Conservation (phyloP, 1,140 invertebrate genomes). For the Samia ricini region DNA sequence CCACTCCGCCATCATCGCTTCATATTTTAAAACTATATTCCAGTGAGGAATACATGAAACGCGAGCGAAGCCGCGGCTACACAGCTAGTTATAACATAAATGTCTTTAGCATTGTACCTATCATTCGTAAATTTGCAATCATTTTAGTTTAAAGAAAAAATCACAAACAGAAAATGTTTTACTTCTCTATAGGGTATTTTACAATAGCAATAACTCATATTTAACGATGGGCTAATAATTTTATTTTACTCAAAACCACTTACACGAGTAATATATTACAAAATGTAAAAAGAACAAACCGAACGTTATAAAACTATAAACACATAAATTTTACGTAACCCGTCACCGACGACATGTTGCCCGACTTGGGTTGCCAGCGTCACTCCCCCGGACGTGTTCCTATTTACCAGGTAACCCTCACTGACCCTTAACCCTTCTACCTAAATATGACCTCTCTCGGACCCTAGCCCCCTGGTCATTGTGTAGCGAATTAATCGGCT, state of each 20-base stretch:
- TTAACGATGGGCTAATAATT: slow-evolving; percentile 1
- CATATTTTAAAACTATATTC: too few relatives aligned
- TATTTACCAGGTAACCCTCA: slow-evolving; percentile 68
- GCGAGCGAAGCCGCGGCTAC: too few relatives aligned
- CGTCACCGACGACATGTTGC: slow-evolving; percentile 55
- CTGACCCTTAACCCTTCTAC: slow-evolving; percentile 70
- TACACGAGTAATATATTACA: slow-evolving; percentile 3
- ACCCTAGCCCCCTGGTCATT: slow-evolving; percentile 56
- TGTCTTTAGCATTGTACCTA: too few relatives aligned
- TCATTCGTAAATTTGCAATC: too few relatives aligned
- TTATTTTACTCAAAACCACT: slow-evolving; percentile 8
- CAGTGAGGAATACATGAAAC: too few relatives aligned
- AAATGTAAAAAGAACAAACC: slow-evolving; percentile 24
- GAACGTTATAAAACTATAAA: slow-evolving; percentile 28
- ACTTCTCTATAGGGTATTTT: too few relatives aligned
- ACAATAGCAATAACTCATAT: slow-evolving; percentile 4
- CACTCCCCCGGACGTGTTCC: slow-evolving; percentile 60
- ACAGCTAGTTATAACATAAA: too few relatives aligned
- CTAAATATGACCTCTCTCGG: slow-evolving; percentile 73
- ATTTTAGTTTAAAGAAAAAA: too few relatives aligned
- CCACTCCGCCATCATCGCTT: too few relatives aligned
- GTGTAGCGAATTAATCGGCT: slow-evolving; percentile 69
- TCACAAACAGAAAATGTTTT: too few relatives aligned
- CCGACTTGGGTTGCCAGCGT: slow-evolving; percentile 45
- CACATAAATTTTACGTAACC: slow-evolving; percentile 56